These are phyloP conservation scores for Mormyrops boulengeri DNA, from an alignment of 2,797 vertebrate genomes.

Conservation along the genomic window DNA sequence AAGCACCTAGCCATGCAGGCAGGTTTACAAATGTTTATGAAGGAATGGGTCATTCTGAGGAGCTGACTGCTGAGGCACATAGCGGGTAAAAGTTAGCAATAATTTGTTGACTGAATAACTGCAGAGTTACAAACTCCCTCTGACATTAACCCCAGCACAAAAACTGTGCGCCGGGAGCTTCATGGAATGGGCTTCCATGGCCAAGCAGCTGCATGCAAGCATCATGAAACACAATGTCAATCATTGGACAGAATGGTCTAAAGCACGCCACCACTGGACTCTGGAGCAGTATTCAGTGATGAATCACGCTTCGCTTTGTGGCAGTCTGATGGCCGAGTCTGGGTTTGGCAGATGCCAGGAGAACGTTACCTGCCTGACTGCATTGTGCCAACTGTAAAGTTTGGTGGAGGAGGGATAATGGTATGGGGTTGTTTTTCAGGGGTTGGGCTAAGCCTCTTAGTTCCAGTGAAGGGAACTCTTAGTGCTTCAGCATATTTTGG, in stretches of 20 bases:
- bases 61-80: background rate
- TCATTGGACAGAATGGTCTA: background rate
- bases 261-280: background rate
- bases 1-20: background rate
- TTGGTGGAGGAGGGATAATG: background rate
- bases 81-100: background rate
- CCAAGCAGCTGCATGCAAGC: background rate
- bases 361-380: background rate
- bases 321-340: background rate
- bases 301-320: background rate
- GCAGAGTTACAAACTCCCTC: background rate
- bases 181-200: background rate
- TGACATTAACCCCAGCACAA: background rate
- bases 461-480: background rate
- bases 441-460: background rate
- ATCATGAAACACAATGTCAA: background rate
- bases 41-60: background rate
- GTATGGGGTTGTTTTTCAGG: background rate
- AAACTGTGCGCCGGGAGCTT: background rate
- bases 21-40: background rate
- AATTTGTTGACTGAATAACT: background rate
- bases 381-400: background rate
- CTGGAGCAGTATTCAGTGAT: background rate
- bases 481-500: background rate
- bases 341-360: background rate